Evolutionary conservation across 2,797 vertebrate species (phyloP).

Genomic region (Petrocephalus sullivani): DNA sequence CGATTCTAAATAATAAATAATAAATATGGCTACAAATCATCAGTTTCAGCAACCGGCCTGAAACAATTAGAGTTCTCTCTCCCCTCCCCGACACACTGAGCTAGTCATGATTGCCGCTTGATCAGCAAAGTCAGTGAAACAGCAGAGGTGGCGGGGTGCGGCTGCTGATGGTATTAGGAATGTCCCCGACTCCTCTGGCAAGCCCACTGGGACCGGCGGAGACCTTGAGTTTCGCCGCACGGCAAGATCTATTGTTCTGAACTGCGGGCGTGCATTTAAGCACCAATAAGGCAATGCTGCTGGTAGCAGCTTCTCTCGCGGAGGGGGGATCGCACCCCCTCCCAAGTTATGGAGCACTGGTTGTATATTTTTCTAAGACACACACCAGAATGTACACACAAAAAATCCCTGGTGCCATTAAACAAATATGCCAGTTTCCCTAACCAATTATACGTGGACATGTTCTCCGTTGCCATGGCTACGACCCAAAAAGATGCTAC

Average conservation of each 20-base stretch:
- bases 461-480: slow-evolving; percentile 35
- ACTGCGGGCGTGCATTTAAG: neutral
- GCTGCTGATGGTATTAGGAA: neutral
- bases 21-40: neutral
- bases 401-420: neutral
- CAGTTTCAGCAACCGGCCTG: neutral
- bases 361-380: neutral
- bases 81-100: neutral
- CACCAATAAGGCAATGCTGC: neutral
- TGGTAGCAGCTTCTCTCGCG: neutral
- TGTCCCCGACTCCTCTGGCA: neutral
- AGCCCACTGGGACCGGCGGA: neutral
- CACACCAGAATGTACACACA: neutral
- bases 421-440: slow-evolving; percentile 2
- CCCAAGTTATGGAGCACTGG: neutral
- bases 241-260: neutral
- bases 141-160: neutral
- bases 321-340: neutral
- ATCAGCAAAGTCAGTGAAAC: slow-evolving; percentile 10
- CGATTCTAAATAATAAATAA: neutral
- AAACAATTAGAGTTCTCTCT: neutral
- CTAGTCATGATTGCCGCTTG: neutral
- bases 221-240: neutral
- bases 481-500: slow-evolving; percentile 21
- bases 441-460: slow-evolving; percentile 21